Evolutionary conservation across 1,140 invertebrate species (phyloP), one percentile per base, ranked within the genome.

Genomic region (Drosophila mauritiana): DNA sequence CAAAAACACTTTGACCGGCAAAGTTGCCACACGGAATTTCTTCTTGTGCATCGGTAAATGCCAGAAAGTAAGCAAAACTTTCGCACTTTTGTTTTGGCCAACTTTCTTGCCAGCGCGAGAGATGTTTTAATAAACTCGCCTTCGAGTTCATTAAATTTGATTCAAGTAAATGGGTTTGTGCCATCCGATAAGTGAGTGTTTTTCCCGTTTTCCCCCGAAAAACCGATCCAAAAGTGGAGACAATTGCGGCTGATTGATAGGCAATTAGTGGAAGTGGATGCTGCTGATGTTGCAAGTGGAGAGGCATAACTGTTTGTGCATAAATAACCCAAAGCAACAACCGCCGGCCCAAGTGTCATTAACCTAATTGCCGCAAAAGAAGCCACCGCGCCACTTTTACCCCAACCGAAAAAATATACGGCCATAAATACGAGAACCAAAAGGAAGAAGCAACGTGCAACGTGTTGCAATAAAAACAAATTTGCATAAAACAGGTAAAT

Each of bases 1-100:
- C 85, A 90, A 90, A 90, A 90, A 90, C 80, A 90, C 81, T 90
- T 90, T 85, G 85, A 90, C 85, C 85, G 85, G 85, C 85, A 90
- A 90, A 90, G 85, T 90, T 90, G 85, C 85, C 70, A 90, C 85
- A 90, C 85, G 85, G 85, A 90, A 90, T 90, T 90, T 90, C 78
- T 81, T 90, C 84, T 84, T 83, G 77, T 84, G 77, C 59, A 78
- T 40, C 64, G 75, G 45, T 45, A 43, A 58, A 46, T 43, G 48
- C 68, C 61, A 67, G 61, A 72, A 86, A 78, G 59, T 51, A 78
- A 79, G 72, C 54, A 64, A 76, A 77, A 77, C 73, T 77, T 74
- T 53, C 68, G 68, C 45, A 74, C 72, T 69, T 80, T 85, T 80
- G 72, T 77, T 80, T 76, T 64, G 67, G 49, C 65, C 70, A 79